A percentile compares a stretch with the other conserved stretches of the same genome.
phyloP scores from a whole-genome alignment of 2,113 vertebrate genomes.

The Tonatia bakeri region DNA sequence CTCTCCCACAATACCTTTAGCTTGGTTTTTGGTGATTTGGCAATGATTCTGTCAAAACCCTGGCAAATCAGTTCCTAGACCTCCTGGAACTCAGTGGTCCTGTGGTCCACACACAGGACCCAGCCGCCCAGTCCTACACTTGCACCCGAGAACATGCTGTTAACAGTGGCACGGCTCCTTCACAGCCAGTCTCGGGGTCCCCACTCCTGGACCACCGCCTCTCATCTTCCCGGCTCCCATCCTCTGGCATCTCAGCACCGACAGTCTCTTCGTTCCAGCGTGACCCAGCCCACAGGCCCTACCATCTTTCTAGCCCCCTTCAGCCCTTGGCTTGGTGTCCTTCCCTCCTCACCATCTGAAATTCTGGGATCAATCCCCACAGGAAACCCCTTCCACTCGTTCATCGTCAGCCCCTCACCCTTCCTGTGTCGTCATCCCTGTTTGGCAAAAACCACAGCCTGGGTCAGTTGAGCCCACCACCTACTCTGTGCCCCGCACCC shows the following conservation, averaged over 20 bases:
- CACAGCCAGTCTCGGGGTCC: rapidly evolving
- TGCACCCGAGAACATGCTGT: too few species aligned
- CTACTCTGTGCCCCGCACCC: not conserved
- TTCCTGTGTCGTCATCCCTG: rapidly evolving
- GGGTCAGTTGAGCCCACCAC: not conserved
- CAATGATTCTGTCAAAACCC: not conserved
- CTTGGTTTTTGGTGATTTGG: not conserved
- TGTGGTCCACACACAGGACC: rapidly evolving
- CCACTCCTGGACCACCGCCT: not conserved
- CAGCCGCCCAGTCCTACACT: too few species aligned
- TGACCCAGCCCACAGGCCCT: too few species aligned
- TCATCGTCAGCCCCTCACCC: too few species aligned
- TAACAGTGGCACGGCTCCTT: too few species aligned
- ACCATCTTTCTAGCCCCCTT: too few species aligned
- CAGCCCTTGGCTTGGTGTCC: rapidly evolving
- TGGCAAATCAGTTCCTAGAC: not conserved
- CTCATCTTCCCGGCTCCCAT: not conserved
- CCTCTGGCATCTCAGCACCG: too few species aligned
- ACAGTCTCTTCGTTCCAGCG: not conserved
- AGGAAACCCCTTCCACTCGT: not conserved
- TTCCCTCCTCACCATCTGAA: too few species aligned
- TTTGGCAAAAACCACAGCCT: not conserved
- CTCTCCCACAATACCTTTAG: not conserved
- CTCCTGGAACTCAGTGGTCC: too few species aligned
- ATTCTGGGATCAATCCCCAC: rapidly evolving